Conservation (phyloP, 1,140 invertebrate species). For the Plectrocnemia conspersa region DNA sequence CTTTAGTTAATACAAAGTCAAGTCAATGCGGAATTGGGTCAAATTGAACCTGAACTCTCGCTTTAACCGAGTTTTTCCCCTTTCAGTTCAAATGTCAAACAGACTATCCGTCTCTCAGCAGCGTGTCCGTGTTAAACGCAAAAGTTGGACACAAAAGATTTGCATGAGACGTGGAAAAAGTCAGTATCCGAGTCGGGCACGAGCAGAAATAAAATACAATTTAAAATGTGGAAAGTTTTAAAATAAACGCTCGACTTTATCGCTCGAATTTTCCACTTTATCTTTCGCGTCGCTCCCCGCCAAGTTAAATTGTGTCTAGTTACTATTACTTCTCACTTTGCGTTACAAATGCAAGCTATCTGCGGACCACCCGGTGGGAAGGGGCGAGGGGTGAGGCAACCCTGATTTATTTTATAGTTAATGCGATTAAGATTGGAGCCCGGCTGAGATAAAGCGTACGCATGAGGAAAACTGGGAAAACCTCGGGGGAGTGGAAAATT, state of each 20-base stretch:
- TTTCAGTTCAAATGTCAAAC: not conserved
- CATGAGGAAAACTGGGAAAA: slow-evolving; percentile 11
- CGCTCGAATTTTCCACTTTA: slow-evolving; percentile 23
- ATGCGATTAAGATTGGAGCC: slow-evolving; percentile 22
- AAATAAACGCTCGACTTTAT: slow-evolving; percentile 23
- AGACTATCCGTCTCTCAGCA: not conserved
- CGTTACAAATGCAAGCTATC: slow-evolving; percentile 18
- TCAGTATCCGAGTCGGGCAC: not conserved
- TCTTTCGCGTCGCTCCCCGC: not conserved
- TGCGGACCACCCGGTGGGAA: not conserved
- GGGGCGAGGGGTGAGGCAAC: slow-evolving; percentile 2
- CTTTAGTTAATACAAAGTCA: no score
- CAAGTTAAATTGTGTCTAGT: slow-evolving; percentile 26
- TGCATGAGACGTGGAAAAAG: no score
- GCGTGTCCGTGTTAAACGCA: no score
- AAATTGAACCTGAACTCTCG: no score
- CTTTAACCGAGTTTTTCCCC: no score
- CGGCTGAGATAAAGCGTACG: slow-evolving; percentile 10
- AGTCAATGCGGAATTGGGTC: no score
- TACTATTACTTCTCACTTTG: slow-evolving; percentile 25
- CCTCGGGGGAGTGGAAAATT: not conserved
- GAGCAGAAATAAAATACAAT: slow-evolving; percentile 14
- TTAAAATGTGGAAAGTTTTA: slow-evolving; percentile 24
- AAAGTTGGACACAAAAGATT: no score
- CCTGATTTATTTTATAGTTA: slow-evolving; percentile 24